A percentile compares a stretch with the other conserved stretches of the same genome.
These are phyloP conservation scores for Drosophila pallidifrons DNA, from an alignment of 1,140 invertebrate species.

Conservation along the genomic window DNA sequence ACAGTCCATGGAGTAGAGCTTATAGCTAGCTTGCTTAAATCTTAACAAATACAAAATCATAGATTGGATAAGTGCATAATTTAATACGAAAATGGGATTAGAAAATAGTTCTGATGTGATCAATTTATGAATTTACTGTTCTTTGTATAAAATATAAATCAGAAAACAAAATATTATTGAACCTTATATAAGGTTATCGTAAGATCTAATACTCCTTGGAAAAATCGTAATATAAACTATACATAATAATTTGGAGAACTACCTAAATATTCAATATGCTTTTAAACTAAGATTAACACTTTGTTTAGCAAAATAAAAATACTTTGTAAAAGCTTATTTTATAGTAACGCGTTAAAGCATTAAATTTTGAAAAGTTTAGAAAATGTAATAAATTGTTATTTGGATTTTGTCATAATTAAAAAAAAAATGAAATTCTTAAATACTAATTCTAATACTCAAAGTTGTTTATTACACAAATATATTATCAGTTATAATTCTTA, in stretches of 20 bases:
- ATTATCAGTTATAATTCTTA: neutral
- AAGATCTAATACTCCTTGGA: no score
- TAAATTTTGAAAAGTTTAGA: neutral
- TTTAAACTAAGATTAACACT: no score
- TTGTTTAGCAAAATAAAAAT: neutral
- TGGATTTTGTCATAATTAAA: neutral
- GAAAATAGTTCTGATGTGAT: no score
- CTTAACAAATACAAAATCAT: neutral
- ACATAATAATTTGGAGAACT: no score
- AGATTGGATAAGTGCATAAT: neutral
- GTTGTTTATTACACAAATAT: neutral
- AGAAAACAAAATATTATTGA: no score
- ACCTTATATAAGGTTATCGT: no score
- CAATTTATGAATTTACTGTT: no score
- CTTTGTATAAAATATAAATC: no score
- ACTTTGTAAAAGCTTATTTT: neutral
- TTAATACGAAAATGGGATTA: neutral
- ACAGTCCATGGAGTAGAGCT: slow-evolving; percentile 79
- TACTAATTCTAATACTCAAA: neutral
- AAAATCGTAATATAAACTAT: no score
- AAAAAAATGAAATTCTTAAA: neutral
- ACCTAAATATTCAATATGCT: no score
- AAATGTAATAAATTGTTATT: neutral
- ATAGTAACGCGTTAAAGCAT: no score
- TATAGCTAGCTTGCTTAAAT: slow-evolving; percentile 46